Evolutionary conservation across 2,888 invertebrate genomes (phyloP), one percentile per base, ranked within the genome.

Genomic region (Zele albiditarsus): DNA sequence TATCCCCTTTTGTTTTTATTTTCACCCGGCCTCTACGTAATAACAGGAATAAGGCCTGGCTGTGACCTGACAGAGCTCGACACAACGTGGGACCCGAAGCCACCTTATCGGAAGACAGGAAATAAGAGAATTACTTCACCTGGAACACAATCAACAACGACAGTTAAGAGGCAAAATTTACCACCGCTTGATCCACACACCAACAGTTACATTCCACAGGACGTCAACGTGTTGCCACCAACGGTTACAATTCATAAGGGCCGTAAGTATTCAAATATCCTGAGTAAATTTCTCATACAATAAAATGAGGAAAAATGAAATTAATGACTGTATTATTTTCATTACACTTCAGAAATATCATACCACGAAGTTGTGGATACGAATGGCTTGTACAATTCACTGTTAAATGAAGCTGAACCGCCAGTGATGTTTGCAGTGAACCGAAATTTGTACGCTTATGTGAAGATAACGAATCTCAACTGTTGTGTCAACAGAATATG

Each of bases 31-130:
- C 83, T 86, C 77, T 86, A 86, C 86, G 84, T 85, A 86, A 88
- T 88, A 88, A 88, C 86, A 89, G 89, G 89, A 89, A 96, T 97
- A 85, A 91, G 95, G 75, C 96, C 96, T 49, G 95, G 96, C 79
- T 96, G 96, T 85, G 96, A 96, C 90, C 90, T 96, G 84, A 95
- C 95, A 75, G 95, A 95, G 88, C 91, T 95, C 80, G 95, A 95
- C 87, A 93, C 91, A 84, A 91, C 91, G 85, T 92, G 92, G 91
- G 91, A 91, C 81, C 84, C 89, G 79, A 90, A 90, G 79, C 90
- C 90, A 78, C 83, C 87, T 5, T 83, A 84, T 81, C 84, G 89
- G 53, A 89, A 90, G 69, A 80, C 85, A 4, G 85, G 85, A 38
- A 85, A 74, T 53, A 90, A 90, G 79, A 82, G 89, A 76, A 84